Evolutionary conservation across 2,888 invertebrate species (phyloP).

Genomic region (Dryadula phaetusa): DNA sequence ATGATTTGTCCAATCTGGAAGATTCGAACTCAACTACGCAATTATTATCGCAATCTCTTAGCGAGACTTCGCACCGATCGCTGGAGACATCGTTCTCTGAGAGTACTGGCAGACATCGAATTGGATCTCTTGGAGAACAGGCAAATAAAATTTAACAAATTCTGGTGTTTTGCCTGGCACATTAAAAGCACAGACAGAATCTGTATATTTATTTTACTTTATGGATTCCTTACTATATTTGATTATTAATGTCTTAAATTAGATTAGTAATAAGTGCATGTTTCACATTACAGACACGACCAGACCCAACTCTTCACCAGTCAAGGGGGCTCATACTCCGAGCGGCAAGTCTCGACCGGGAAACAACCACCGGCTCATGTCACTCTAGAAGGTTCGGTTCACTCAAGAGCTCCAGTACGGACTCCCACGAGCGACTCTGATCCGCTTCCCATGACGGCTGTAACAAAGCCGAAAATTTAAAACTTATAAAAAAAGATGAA

Average conservation of each 20-base stretch:
- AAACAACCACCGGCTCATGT: constrained; percentile 58
- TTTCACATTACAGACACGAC: constrained; percentile 54
- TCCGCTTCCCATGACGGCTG: constrained; percentile 57
- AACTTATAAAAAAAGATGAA: constrained; percentile 11
- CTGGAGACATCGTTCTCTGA: constrained; percentile 75
- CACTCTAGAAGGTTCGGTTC: constrained; percentile 68
- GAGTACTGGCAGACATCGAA: constrained; percentile 58
- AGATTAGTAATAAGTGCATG: no score
- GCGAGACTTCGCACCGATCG: constrained; percentile 65
- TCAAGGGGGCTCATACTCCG: constrained; percentile 76
- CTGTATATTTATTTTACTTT: no score
- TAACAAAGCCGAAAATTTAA: constrained; percentile 19
- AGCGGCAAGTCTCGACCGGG: constrained; percentile 78
- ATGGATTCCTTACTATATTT: no score
- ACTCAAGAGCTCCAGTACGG: constrained; percentile 73
- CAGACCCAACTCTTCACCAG: constrained; percentile 62
- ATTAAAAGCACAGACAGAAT: no score
- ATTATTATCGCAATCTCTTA: constrained; percentile 71
- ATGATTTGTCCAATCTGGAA: constrained; percentile 73
- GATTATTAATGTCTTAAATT: no score
- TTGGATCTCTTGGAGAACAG: constrained; percentile 69
- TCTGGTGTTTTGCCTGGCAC: no score
- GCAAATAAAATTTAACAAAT: no score
- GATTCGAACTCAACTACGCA: constrained; percentile 76
- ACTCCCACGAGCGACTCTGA: constrained; percentile 80